phyloP scores from a whole-genome alignment of 2,797 vertebrate species.

The Pachyuromys duprasi region DNA sequence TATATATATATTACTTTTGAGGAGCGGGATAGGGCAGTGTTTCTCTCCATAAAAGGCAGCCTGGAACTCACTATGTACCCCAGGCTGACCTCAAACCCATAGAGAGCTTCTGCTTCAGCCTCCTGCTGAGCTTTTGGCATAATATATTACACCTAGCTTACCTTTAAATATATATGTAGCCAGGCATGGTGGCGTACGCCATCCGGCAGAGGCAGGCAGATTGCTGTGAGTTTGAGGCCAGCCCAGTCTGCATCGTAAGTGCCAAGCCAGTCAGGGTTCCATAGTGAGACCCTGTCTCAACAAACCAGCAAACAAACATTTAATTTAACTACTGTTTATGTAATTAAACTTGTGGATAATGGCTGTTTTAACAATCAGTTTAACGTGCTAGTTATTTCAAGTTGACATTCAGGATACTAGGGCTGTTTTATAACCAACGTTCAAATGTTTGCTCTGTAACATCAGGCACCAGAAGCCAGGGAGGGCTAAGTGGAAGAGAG shows the following conservation, averaged over 20 bases:
- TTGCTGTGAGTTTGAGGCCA: neutral
- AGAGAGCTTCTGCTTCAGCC: neutral
- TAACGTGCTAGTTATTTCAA: conserved; percentile 28
- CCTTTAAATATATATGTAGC: neutral
- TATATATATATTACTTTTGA: conserved; percentile 7
- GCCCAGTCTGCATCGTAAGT: no score
- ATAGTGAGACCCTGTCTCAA: neutral
- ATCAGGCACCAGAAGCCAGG: conserved; percentile 25
- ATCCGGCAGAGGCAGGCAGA: neutral
- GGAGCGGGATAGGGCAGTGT: neutral
- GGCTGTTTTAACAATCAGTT: conserved; percentile 1
- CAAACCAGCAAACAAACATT: neutral
- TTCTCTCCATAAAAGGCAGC: neutral
- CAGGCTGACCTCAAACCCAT: neutral
- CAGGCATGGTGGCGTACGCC: neutral
- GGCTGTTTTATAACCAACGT: neutral
- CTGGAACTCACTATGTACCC: neutral
- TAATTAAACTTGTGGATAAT: neutral
- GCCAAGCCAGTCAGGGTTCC: neutral
- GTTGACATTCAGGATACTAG: neutral
- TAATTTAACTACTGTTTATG: neutral
- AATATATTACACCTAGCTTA: neutral
- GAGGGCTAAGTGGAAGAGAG: neutral
- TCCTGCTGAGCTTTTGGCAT: neutral
- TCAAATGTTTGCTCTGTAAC: conserved; percentile 35